phyloP scores from a whole-genome alignment of 2,888 invertebrate genomes.

The Thereva nobilitata region DNA sequence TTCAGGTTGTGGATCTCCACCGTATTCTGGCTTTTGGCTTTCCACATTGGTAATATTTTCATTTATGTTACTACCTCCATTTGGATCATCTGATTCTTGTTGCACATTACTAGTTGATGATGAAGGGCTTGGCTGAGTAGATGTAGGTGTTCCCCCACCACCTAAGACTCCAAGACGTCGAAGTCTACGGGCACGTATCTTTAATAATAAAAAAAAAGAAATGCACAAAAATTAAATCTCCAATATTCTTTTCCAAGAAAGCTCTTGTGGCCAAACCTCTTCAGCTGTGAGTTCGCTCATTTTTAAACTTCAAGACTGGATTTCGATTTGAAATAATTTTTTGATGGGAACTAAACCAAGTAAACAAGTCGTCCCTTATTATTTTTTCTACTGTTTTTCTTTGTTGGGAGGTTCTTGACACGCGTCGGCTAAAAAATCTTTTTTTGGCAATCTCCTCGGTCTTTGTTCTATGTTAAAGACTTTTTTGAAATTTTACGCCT shows the following conservation, averaged over 20 bases:
- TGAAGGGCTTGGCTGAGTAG: background rate
- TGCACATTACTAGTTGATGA: slow-evolving; percentile 15
- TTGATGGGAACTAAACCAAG: slow-evolving; percentile 18
- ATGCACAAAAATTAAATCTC: slow-evolving; percentile 9
- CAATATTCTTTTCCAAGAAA: too few species aligned
- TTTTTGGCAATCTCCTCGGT: too few species aligned
- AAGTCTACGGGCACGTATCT: slow-evolving; percentile 43
- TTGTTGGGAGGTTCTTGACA: too few species aligned
- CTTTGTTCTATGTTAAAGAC: too few species aligned
- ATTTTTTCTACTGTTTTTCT: background rate
- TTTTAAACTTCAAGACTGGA: slow-evolving; percentile 28
- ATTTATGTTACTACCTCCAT: background rate
- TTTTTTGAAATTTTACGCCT: too few species aligned
- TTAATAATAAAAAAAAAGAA: background rate
- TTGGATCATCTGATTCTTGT: background rate
- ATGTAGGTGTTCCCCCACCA: slow-evolving; percentile 15
- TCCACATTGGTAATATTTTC: background rate
- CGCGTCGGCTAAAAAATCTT: too few species aligned
- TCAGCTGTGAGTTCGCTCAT: slow-evolving; percentile 89
- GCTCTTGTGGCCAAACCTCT: slow-evolving; percentile 68
- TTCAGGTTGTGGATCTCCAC: background rate
- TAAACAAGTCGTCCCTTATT: slow-evolving; percentile 9
- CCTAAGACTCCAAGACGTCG: slow-evolving; percentile 39
- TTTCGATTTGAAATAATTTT: slow-evolving; percentile 10
- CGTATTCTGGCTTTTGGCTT: background rate